Conservation (phyloP, 2,888 invertebrate genomes). For the Ernsta delagoae region DNA sequence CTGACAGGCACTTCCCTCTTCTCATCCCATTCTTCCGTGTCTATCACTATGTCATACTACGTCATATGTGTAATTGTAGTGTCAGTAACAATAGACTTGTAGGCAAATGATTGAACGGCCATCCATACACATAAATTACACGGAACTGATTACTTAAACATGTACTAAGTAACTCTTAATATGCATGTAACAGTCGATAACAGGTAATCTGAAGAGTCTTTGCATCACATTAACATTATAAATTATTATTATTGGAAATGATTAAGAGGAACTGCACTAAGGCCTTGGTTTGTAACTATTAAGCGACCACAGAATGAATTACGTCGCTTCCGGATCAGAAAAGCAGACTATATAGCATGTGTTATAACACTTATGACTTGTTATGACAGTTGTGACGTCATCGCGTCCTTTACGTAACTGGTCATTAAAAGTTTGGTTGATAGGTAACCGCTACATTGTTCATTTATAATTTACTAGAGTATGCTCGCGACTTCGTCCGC, state of each 20-base stretch:
- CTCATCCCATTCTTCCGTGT: neutral
- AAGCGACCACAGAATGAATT: slow-evolving; percentile 1
- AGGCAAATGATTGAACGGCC: slow-evolving; percentile 1
- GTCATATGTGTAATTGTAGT: neutral
- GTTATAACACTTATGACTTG: too few relatives aligned
- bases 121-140: neutral
- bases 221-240: slow-evolving; percentile 4
- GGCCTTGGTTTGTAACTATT: neutral
- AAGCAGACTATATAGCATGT: neutral
- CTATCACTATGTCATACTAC: neutral
- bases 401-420: neutral
- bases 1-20: neutral
- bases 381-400: slow-evolving; percentile 5
- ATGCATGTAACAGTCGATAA: neutral
- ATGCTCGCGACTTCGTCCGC: too few relatives aligned
- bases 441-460: neutral
- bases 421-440: neutral
- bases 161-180: neutral
- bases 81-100: neutral
- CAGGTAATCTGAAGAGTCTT: slow-evolving; percentile 5
- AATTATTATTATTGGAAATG: neutral
- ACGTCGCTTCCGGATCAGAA: neutral
- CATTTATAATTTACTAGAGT: too few relatives aligned
- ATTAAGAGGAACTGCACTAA: neutral
- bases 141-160: neutral